Conservation (phyloP, 2,113 vertebrate species). For the Phrynocephalus versicolor region DNA sequence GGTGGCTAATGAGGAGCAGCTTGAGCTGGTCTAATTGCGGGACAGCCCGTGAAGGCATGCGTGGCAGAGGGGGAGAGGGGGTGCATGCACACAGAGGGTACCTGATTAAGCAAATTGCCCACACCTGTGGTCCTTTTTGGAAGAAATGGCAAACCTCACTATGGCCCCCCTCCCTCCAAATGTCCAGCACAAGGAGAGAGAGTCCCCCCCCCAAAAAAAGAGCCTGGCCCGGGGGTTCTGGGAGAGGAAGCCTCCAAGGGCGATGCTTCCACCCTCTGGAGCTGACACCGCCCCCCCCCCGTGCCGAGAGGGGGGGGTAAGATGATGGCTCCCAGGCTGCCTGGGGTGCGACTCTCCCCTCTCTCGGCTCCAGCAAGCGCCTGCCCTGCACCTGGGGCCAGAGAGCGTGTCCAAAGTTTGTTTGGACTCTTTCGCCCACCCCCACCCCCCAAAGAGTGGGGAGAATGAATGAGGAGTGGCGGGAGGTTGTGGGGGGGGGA, state of each 20-base stretch:
- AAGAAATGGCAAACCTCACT: slow-evolving; percentile 53
- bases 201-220: too few relatives aligned
- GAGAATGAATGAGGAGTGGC: background rate
- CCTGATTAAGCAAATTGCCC: slow-evolving; percentile 65
- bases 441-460: background rate
- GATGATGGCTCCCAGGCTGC: too few relatives aligned
- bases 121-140: slow-evolving; percentile 58
- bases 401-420: background rate
- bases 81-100: background rate
- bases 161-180: background rate
- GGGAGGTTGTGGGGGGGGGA: too few relatives aligned
- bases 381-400: too few relatives aligned
- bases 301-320: too few relatives aligned
- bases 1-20: slow-evolving; percentile 33
- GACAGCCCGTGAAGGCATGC: slow-evolving; percentile 1
- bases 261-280: too few relatives aligned
- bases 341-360: too few relatives aligned
- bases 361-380: too few relatives aligned
- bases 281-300: too few relatives aligned
- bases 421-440: background rate
- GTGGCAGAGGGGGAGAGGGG: background rate
- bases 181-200: too few relatives aligned
- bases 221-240: too few relatives aligned
- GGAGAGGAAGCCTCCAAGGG: too few relatives aligned
- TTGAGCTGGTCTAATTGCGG: slow-evolving; percentile 49